phyloP scores from a whole-genome alignment of 2,113 vertebrate species.

The Pandion haliaetus region DNA sequence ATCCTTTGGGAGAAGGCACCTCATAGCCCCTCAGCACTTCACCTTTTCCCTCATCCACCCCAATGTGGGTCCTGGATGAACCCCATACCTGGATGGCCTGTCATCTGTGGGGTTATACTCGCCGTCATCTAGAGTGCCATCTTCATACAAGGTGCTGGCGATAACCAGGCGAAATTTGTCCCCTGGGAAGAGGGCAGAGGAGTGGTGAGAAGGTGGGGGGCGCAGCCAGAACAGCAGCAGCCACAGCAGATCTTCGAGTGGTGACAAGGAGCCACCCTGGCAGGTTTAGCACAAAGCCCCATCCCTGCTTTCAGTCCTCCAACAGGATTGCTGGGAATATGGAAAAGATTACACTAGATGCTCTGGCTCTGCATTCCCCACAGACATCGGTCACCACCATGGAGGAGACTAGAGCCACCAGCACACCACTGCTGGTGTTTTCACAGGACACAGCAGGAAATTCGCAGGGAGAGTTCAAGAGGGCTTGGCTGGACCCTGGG shows the following conservation, averaged over 20 bases:
- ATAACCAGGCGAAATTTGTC: conserved; percentile 97
- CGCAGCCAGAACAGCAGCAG: background rate
- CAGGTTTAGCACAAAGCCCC: background rate
- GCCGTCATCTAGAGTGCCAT: conserved; percentile 94
- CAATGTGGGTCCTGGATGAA: fast-evolving
- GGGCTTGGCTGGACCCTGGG: background rate
- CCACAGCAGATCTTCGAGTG: background rate
- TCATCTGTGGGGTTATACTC: conserved; percentile 96
- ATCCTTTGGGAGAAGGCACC: background rate
- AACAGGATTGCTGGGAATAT: fast-evolving
- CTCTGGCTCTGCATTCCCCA: background rate
- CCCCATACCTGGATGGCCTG: conserved; percentile 84
- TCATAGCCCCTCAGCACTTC: background rate
- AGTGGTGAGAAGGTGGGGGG: fast-evolving
- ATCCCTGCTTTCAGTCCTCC: background rate
- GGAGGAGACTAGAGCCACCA: background rate
- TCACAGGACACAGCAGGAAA: background rate
- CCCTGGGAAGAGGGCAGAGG: conserved; percentile 67
- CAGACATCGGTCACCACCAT: fast-evolving
- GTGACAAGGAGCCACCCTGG: background rate
- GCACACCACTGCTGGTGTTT: background rate
- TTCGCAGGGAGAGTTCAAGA: fast-evolving
- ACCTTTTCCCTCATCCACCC: fast-evolving
- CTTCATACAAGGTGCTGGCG: conserved; percentile 96
- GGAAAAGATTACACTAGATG: background rate